A percentile compares a stretch with the other conserved stretches of the same genome.
These are phyloP conservation scores for Neodiprion fabricii DNA, from an alignment of 1,140 invertebrate species.

Conservation along the genomic window DNA sequence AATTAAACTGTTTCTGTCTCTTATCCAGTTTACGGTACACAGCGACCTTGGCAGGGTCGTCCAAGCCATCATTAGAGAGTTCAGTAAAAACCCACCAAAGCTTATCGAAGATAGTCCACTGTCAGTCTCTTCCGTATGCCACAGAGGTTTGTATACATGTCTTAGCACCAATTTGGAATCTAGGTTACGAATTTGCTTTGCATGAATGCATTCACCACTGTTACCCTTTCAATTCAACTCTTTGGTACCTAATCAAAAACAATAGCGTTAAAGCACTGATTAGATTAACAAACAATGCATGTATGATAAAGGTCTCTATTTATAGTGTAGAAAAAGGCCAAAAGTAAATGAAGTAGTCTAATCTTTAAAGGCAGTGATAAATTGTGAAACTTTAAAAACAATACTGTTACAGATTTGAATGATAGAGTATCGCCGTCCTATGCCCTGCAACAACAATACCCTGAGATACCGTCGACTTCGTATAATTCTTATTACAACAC, in stretches of 20 bases:
- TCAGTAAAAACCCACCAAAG: slow-evolving; percentile 70
- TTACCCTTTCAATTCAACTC: neutral
- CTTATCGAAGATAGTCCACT: slow-evolving; percentile 55
- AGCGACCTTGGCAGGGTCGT: slow-evolving; percentile 80
- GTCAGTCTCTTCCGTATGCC: slow-evolving; percentile 47
- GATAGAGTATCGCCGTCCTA: slow-evolving; percentile 54
- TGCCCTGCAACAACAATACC: slow-evolving; percentile 46
- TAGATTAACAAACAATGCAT: neutral
- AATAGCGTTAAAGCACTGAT: slow-evolving; percentile 9
- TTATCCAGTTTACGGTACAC: slow-evolving; percentile 71
- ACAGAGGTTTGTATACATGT: slow-evolving; percentile 47
- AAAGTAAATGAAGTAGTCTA: too few relatives aligned
- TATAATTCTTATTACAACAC: slow-evolving; percentile 54
- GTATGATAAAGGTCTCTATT: neutral
- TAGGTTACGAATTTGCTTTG: too few relatives aligned
- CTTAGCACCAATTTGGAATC: neutral
- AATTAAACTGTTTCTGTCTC: slow-evolving; percentile 22
- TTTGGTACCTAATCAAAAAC: slow-evolving; percentile 10
- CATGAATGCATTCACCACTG: too few relatives aligned
- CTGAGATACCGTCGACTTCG: slow-evolving; percentile 48
- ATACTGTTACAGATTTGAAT: slow-evolving; percentile 48
- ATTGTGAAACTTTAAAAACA: neutral
- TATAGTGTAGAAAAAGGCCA: neutral
- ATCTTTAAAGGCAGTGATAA: too few relatives aligned
- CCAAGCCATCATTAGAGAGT: slow-evolving; percentile 79